phyloP scores from a whole-genome alignment of 2,113 vertebrate genomes.

The Climacteris rufus region DNA sequence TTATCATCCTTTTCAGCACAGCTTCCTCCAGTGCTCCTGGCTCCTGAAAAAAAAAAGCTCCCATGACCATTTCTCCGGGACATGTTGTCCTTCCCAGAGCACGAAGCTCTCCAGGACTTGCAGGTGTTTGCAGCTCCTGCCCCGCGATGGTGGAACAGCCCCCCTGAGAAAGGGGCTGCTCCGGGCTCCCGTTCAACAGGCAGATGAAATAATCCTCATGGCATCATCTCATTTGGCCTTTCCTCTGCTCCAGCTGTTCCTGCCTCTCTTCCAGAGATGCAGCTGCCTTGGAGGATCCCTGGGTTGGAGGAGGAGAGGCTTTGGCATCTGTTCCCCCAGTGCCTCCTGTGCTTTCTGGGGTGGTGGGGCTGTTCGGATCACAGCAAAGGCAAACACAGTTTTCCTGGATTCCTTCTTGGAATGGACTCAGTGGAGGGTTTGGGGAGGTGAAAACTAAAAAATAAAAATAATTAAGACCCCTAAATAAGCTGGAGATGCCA shows the following conservation, averaged over 20 bases:
- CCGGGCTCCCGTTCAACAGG: neutral
- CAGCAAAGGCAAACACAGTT: neutral
- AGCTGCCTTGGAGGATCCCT: neutral
- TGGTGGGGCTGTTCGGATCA: neutral
- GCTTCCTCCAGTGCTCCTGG: neutral
- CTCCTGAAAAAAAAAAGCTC: neutral
- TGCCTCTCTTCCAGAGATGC: neutral
- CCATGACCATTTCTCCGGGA: neutral
- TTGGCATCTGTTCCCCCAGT: neutral
- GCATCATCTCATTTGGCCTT: neutral
- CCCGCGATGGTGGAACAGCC: neutral
- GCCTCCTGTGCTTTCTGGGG: rapidly evolving
- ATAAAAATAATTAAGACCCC: neutral
- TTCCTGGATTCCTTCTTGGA: neutral
- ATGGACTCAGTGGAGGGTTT: neutral
- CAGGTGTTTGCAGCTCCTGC: neutral
- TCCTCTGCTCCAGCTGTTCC: neutral
- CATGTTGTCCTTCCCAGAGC: neutral
- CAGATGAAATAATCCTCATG: neutral
- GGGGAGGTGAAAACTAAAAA: neutral
- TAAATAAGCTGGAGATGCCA: neutral
- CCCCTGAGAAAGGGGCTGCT: neutral
- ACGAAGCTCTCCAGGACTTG: neutral
- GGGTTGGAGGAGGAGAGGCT: neutral
- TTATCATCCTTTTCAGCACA: rapidly evolving